Conservation (phyloP, 2,888 invertebrate species). For the Xestia sexstrigata region DNA sequence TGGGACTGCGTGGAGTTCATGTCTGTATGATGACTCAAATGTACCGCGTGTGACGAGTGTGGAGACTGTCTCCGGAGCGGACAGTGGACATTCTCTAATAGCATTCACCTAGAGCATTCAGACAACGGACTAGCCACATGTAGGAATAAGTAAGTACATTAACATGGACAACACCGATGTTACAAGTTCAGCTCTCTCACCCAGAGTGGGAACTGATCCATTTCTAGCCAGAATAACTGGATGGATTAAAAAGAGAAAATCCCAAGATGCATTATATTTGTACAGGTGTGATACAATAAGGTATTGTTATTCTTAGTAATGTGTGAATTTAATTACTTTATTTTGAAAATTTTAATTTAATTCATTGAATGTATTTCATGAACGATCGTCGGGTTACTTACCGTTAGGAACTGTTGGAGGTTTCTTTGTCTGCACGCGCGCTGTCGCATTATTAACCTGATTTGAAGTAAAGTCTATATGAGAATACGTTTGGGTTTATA, state of each 20-base stretch:
- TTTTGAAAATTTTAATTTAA: conserved; percentile 31
- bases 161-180: conserved; percentile 88
- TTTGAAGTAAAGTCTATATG: conserved; percentile 84
- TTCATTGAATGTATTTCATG: conserved; percentile 50
- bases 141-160: conserved; percentile 79
- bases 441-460: conserved; percentile 99
- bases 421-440: conserved; percentile 99
- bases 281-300: conserved; percentile 65
- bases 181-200: conserved; percentile 90
- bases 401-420: conserved; percentile 97
- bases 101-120: conserved; percentile 90
- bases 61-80: conserved; percentile 84
- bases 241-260: conserved; percentile 88
- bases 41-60: conserved; percentile 44
- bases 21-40: conserved; percentile 31
- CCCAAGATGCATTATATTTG: conserved; percentile 85
- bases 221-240: conserved; percentile 92
- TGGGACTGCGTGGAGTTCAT: conserved; percentile 35
- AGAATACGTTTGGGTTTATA: conserved; percentile 69
- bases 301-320: conserved; percentile 53
- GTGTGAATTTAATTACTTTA: conserved; percentile 47
- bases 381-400: conserved; percentile 87
- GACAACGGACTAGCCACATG: conserved; percentile 87
- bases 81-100: conserved; percentile 86
- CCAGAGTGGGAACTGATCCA: conserved; percentile 92